These are phyloP conservation scores for Plecotus auritus DNA, from an alignment of 2,113 vertebrate genomes.

Conservation along the genomic window DNA sequence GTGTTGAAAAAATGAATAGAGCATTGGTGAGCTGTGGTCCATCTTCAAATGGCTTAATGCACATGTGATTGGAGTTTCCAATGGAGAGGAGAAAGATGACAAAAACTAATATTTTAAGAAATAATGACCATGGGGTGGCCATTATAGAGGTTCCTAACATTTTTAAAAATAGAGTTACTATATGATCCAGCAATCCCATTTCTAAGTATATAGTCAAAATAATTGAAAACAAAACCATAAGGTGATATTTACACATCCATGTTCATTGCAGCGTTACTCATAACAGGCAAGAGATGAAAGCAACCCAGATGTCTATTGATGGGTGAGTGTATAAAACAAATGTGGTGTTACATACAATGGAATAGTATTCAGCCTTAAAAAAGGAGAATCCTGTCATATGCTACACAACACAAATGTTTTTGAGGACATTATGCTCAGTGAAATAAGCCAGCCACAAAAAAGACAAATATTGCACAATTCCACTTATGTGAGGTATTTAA, in stretches of 20 bases:
- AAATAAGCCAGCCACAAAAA: background rate
- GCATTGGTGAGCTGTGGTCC: background rate
- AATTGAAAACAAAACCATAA: background rate
- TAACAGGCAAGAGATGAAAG: background rate
- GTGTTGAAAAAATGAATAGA: background rate
- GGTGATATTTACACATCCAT: background rate
- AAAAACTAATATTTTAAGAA: constrained; percentile 21
- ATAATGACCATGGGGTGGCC: background rate
- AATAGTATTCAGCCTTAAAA: background rate
- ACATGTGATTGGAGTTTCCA: background rate
- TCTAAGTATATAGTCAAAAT: background rate
- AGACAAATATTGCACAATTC: background rate
- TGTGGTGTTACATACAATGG: background rate
- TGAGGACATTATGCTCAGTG: background rate
- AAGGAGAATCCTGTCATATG: background rate
- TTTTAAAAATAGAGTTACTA: background rate
- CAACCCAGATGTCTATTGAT: background rate
- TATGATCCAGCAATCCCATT: background rate
- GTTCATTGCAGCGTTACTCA: background rate
- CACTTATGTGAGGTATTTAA: background rate
- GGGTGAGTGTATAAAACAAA: background rate
- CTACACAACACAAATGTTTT: background rate
- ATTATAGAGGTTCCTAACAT: background rate
- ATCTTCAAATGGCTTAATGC: background rate
- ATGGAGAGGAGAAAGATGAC: background rate